These are phyloP conservation scores for Pomacea maculata DNA, from an alignment of 1,140 invertebrate species.

Conservation along the genomic window DNA sequence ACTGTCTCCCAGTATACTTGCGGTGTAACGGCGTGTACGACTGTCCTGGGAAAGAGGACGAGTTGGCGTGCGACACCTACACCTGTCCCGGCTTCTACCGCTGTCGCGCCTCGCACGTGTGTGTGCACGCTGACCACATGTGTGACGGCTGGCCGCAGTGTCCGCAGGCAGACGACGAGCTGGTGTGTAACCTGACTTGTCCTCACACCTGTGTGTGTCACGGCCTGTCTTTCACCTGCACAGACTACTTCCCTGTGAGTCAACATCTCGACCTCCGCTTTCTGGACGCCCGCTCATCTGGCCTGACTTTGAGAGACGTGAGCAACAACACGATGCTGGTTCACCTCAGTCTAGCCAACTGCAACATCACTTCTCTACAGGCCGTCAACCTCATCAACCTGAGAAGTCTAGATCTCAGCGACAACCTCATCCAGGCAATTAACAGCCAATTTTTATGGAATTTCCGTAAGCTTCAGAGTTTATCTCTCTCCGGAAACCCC, in stretches of 20 bases:
- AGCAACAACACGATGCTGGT: not conserved
- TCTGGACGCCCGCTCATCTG: not conserved
- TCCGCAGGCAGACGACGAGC: slow-evolving; percentile 15
- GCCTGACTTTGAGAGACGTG: not conserved
- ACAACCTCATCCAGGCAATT: not conserved
- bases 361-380: not conserved
- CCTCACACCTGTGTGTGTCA: slow-evolving; percentile 4
- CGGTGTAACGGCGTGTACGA: slow-evolving; percentile 24
- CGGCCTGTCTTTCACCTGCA: slow-evolving; percentile 5
- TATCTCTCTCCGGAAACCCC: slow-evolving; percentile 2
- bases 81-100: slow-evolving; percentile 23
- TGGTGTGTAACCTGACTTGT: slow-evolving; percentile 5
- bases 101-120: slow-evolving; percentile 9
- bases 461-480: not conserved
- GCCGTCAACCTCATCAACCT: slow-evolving; percentile 3
- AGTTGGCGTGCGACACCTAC: slow-evolving; percentile 4
- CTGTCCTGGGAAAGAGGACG: slow-evolving; percentile 21
- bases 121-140: slow-evolving; percentile 10
- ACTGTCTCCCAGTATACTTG: slow-evolving; percentile 15
- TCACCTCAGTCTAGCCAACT: slow-evolving; percentile 10
- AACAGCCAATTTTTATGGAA: not conserved
- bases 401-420: not conserved
- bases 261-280: not conserved
- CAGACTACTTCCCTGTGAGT: not conserved
- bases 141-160: slow-evolving; percentile 28